Evolutionary conservation across 2,113 vertebrate genomes (phyloP), one percentile per base, ranked within the genome.

Genomic region (Seriola quinqueradiata): DNA sequence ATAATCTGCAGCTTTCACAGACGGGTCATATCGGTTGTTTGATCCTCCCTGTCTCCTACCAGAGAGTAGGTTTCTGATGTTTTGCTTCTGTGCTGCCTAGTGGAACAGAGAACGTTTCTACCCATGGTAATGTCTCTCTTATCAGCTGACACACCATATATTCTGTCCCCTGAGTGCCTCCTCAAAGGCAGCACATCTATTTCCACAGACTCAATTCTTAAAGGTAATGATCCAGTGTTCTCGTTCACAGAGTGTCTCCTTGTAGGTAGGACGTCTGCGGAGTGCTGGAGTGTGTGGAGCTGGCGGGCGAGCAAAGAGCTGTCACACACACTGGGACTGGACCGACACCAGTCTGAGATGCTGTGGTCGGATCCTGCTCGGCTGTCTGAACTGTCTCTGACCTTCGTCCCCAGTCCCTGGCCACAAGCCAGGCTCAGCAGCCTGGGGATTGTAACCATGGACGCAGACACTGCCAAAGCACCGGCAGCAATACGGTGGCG

Each of bases 261-360:
- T 0, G 80, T 36, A n/a, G 87, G 88, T 23, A 83, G 65, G 8
- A 75, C 28, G 12, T 86, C 77, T 4, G 34, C 32, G 83, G 83
- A 65, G 1, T 58, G 70, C 32, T 87, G 87, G 17, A 69, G 60
- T 2, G 88, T 16, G 69, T 87, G 77, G 23, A 90, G 84, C 38
- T 94, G 93, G 80, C 76, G 87, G 50, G 89, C 87, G n/a, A 88
- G 90, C 80, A 91, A 50, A 21, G 81, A 78, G 28, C 12, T 3
- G 54, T 94, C 92, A 57, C 88, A 89, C 58, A 90, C 87, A 23
- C 63, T 93, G 58, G 91, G 93, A 70, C 58, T 89, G 79, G 92
- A 89, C 8, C 50, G 86, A 6, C 72, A 90, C 89, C 84, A 90
- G 88, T 91, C 90, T 44, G 93, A 89, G 66, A 91, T 68, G 42